Evolutionary conservation across 1,140 invertebrate species (phyloP), one percentile per base, ranked within the genome.

Genomic region (Ephestia elutella): DNA sequence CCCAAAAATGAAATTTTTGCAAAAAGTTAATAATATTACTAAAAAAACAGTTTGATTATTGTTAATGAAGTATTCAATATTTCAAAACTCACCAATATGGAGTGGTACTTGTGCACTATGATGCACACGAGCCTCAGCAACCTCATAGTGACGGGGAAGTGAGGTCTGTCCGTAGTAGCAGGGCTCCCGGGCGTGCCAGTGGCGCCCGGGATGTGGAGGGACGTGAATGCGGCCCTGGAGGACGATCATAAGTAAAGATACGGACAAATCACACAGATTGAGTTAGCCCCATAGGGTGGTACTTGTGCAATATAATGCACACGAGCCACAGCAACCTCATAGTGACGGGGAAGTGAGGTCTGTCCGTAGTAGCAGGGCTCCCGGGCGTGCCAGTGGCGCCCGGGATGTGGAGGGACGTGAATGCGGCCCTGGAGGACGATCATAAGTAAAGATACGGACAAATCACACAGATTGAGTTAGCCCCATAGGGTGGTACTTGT

Each of bases 81-180:
- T n/a, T n/a, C n/a, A 49, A 18, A 18, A 49, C 13, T 91, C 79
- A 98, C 97, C 90, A 99, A 87, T 65, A 98, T 90, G 17, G 92
- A 92, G 82, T 99, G 98, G 89, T 99, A 99, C 80, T 97, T 95
- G 80, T 96, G 95, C 73, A 99, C 93, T 19, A 99, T 91, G 68
- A 98, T 94, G 7, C 96, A 95, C 17, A 99, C 97, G 64, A 99
- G 95, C 60, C 98, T 88, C 17, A 99, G 90, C 10, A 99, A 90
- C 49, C 98, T 91, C 93, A 99, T 97, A 68, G 97, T 98, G 69
- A 99, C 97, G 11, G 97, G 97, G 90, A 98, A 99, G 89, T 96
- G 97, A 8, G 98, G 97, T 70, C 97, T 97, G 79, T 99, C 97
- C 55, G 93, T 90, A 25, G 93, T 89, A 10, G 92, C 92, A 4